These are phyloP conservation scores for Chrysolina oricalcia DNA, from an alignment of 2,888 invertebrate genomes.

Conservation along the genomic window DNA sequence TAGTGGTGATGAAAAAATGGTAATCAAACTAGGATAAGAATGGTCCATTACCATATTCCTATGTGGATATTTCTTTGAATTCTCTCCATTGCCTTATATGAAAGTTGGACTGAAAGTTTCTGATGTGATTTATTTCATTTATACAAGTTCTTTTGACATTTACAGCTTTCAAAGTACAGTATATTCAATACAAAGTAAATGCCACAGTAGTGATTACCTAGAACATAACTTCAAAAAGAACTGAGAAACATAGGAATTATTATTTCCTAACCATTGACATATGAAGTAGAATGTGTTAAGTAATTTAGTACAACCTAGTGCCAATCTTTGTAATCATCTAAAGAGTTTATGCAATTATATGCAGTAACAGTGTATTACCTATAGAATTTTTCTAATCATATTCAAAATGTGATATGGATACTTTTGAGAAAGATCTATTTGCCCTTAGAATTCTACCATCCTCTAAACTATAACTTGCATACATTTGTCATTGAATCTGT, in stretches of 20 bases:
- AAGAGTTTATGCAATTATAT: neutral
- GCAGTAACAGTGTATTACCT: neutral
- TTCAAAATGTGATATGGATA: neutral
- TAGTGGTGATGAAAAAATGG: no score
- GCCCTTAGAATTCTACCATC: no score
- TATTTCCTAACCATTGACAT: conserved; percentile 7
- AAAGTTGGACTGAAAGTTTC: conserved; percentile 23
- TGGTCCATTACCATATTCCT: neutral
- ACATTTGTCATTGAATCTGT: neutral
- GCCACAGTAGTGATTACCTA: no score
- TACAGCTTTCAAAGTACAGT: no score
- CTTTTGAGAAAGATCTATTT: neutral
- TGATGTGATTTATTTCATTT: no score
- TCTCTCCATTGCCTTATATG: conserved; percentile 50
- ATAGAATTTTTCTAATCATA: neutral
- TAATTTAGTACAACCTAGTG: conserved; percentile 53
- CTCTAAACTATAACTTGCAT: neutral
- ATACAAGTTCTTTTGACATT: no score
- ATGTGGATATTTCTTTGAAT: neutral
- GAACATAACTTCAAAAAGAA: no score
- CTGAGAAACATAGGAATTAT: neutral
- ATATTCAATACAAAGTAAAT: no score
- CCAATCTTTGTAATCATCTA: conserved; percentile 38
- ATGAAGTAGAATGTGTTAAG: conserved; percentile 40
- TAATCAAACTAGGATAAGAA: no score